phyloP scores from a whole-genome alignment of 2,113 vertebrate genomes.

The Callipepla californica region DNA sequence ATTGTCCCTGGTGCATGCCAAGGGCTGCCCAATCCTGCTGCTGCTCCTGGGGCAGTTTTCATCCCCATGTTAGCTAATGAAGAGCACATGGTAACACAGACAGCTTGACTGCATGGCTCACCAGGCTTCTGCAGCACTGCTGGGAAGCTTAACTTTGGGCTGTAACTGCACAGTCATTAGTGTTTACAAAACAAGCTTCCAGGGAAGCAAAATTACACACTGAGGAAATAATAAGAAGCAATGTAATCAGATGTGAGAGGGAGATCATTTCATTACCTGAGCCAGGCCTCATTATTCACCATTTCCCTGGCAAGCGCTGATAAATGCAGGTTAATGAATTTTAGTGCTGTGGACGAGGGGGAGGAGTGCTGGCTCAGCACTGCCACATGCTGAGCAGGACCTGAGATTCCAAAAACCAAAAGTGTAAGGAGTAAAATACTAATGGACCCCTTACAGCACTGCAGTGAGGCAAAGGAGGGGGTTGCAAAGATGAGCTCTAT shows the following conservation, averaged over 20 bases:
- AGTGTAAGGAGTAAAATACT: neutral
- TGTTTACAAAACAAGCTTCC: constrained; percentile 51
- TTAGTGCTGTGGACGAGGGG: accelerated
- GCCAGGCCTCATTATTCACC: constrained; percentile 41
- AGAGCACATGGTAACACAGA: neutral
- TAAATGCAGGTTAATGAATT: constrained; percentile 48
- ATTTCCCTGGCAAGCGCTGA: constrained; percentile 46
- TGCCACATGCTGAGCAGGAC: neutral
- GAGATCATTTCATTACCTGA: constrained; percentile 52
- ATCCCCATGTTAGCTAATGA: neutral
- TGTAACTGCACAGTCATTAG: constrained; percentile 27
- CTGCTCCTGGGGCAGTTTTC: neutral
- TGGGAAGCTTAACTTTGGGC: neutral
- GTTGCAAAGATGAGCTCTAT: neutral
- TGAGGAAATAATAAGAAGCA: constrained; percentile 14
- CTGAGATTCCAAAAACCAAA: neutral
- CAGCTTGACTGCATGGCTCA: neutral
- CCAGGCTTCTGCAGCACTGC: neutral
- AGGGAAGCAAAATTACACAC: constrained; percentile 24
- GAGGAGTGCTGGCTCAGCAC: neutral
- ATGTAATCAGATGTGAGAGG: constrained; percentile 29
- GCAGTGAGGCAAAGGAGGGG: neutral
- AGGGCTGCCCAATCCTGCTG: neutral
- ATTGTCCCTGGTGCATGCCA: neutral
- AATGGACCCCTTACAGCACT: neutral